Evolutionary conservation across 2,113 vertebrate species (phyloP).

Genomic region (Boulengeromyrus knoepffleri): DNA sequence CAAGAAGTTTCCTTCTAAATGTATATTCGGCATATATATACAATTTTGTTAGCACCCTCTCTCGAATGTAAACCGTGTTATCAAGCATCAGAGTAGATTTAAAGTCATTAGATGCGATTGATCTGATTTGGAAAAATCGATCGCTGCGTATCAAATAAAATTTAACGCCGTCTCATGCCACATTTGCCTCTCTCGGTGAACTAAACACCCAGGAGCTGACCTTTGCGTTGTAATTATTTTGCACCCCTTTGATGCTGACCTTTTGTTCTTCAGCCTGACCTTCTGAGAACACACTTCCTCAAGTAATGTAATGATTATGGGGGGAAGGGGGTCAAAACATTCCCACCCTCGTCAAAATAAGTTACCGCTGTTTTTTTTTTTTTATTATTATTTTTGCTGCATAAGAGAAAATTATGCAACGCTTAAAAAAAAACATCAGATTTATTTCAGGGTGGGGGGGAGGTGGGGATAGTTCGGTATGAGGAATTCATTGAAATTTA

Average conservation of each 20-base stretch:
- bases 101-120: neutral
- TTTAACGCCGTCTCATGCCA: neutral
- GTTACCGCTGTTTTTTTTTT: neutral
- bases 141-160: neutral
- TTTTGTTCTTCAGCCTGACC: constrained; percentile 23
- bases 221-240: constrained; percentile 32
- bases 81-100: neutral
- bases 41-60: neutral
- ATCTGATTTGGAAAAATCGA: neutral
- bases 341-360: neutral
- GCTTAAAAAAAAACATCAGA: neutral
- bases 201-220: constrained; percentile 24
- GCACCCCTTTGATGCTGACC: constrained; percentile 28
- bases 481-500: neutral
- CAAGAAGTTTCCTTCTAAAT: neutral
- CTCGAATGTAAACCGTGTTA: neutral
- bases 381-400: neutral
- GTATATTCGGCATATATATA: neutral
- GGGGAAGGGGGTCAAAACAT: neutral
- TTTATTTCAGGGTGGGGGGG: neutral
- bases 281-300: constrained; percentile 18
- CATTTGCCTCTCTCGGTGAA: neutral
- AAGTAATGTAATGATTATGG: constrained; percentile 22
- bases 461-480: neutral
- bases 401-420: neutral